These are phyloP conservation scores for Asarcornis scutulata DNA, from an alignment of 2,113 vertebrate species.

Conservation along the genomic window DNA sequence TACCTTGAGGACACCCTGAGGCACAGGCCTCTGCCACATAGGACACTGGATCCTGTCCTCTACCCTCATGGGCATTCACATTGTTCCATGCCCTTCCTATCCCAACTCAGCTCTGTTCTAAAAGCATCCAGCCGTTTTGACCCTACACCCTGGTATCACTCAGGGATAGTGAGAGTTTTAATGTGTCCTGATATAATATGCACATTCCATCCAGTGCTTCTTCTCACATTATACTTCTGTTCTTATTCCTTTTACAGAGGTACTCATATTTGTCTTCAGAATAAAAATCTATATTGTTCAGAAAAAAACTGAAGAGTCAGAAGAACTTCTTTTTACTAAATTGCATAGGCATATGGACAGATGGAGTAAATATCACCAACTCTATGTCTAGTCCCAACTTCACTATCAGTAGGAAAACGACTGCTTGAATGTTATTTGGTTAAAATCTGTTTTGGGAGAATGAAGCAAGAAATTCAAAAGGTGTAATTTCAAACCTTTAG, in stretches of 20 bases:
- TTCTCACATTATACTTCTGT: not conserved
- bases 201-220: fast-evolving
- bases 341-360: fast-evolving
- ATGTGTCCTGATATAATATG: not conserved
- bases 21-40: fast-evolving
- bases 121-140: not conserved
- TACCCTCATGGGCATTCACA: not conserved
- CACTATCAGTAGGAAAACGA: not conserved
- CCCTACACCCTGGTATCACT: fast-evolving
- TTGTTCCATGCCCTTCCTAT: not conserved
- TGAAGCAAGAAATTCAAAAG: not conserved
- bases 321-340: not conserved
- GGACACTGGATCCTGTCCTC: fast-evolving
- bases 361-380: not conserved
- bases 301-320: not conserved
- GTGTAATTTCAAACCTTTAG: not conserved
- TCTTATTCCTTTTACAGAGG: not conserved
- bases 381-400: not conserved
- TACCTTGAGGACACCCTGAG: not conserved
- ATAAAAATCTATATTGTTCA: not conserved
- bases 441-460: not conserved
- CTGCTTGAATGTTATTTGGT: not conserved
- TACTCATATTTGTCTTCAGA: not conserved
- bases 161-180: not conserved
- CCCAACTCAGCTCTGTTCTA: fast-evolving